phyloP scores from a whole-genome alignment of 2,113 vertebrate species.

The Parus major region DNA sequence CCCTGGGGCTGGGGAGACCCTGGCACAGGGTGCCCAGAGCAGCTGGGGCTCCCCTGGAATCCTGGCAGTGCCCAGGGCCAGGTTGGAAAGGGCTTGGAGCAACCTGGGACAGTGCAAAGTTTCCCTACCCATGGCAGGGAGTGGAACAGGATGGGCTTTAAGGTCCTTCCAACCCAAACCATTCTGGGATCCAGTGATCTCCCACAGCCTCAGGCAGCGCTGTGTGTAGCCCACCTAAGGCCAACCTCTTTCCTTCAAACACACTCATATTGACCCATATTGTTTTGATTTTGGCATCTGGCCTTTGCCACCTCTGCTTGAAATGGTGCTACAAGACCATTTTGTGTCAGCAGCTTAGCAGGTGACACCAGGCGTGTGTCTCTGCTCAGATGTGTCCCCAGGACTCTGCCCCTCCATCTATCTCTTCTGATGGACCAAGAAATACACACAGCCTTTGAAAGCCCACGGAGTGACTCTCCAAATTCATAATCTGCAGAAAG shows the following conservation, averaged over 20 bases:
- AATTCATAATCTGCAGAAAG: slow-evolving; percentile 3
- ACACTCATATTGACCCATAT: not conserved
- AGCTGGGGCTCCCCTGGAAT: not conserved
- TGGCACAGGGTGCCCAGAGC: not conserved
- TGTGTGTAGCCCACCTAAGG: not conserved
- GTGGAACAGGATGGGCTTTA: not conserved
- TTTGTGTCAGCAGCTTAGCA: not conserved
- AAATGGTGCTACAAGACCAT: not conserved
- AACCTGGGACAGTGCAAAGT: not conserved
- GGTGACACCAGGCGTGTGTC: not conserved
- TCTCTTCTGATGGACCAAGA: not conserved
- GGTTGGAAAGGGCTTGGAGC: fast-evolving
- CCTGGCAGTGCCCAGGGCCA: not conserved
- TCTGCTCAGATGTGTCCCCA: not conserved
- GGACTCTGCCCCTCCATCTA: not conserved
- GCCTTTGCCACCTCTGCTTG: not conserved
- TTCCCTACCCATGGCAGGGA: not conserved
- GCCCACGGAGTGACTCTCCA: not conserved
- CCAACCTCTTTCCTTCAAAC: not conserved
- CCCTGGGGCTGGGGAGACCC: not conserved
- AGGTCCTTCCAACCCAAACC: not conserved
- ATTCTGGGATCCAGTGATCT: not conserved
- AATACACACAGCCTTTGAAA: not conserved
- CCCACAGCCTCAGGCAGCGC: not conserved
- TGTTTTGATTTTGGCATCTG: not conserved